Percentiles rank a stretch among this genome's conserved stretches.
Evolutionary conservation across 2,797 vertebrate species (phyloP).

Genomic region (Pseudopleuronectes americanus): DNA sequence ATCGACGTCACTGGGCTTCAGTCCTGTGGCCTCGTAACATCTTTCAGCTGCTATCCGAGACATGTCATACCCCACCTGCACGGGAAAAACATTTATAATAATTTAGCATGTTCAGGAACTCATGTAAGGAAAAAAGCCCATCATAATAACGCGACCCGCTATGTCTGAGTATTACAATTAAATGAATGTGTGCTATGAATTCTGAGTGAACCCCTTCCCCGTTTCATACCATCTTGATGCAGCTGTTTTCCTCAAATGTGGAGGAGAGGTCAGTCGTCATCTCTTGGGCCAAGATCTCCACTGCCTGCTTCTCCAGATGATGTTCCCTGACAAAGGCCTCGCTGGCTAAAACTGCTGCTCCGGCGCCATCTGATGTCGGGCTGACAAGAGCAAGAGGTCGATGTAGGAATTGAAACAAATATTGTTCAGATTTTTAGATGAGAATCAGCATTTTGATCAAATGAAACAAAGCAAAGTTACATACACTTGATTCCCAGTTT

Average conservation of each 20-base stretch:
- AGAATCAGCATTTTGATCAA: neutral
- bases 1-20: constrained; percentile 87
- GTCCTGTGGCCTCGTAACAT: constrained; percentile 86
- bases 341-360: constrained; percentile 90
- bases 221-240: constrained; percentile 88
- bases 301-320: constrained; percentile 87
- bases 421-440: neutral
- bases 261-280: constrained; percentile 91
- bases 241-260: constrained; percentile 90
- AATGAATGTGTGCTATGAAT: neutral
- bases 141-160: too few relatives aligned
- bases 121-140: too few relatives aligned
- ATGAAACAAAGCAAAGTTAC: neutral
- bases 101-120: neutral
- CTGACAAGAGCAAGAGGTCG: constrained; percentile 68
- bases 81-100: neutral
- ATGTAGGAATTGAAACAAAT: neutral
- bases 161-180: neutral
- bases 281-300: constrained; percentile 96
- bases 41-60: constrained; percentile 86
- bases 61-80: constrained; percentile 95
- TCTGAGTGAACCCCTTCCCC: neutral
- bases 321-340: constrained; percentile 89
- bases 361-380: constrained; percentile 94
- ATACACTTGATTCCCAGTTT: neutral